Conservation (phyloP, 1,140 invertebrate genomes). For the Scaptomyza hsui region DNA sequence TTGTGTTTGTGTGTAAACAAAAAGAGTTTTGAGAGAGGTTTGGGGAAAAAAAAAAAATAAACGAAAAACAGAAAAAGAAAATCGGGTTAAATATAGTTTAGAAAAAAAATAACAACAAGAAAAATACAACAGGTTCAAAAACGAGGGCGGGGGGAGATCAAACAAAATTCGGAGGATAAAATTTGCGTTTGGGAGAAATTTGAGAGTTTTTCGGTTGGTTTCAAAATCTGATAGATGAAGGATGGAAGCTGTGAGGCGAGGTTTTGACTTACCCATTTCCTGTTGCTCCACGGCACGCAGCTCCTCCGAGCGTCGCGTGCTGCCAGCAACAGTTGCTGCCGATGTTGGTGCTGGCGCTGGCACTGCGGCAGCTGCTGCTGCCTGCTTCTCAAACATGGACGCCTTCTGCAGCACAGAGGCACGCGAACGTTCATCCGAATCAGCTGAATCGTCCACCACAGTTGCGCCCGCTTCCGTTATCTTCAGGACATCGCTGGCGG, state of each 20-base stretch:
- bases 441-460: slow-evolving; percentile 29
- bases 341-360: slow-evolving; percentile 24
- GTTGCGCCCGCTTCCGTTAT: slow-evolving; percentile 62
- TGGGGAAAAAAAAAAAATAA: slow-evolving; percentile 59
- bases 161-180: slow-evolving; percentile 11
- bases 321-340: slow-evolving; percentile 1
- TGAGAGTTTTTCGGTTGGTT: not conserved
- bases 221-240: not conserved
- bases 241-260: not conserved
- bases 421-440: slow-evolving; percentile 72
- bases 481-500: slow-evolving; percentile 65
- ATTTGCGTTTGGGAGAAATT: not conserved
- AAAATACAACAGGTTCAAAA: not conserved
- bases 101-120: slow-evolving; percentile 18
- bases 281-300: slow-evolving; percentile 61
- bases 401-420: slow-evolving; percentile 82
- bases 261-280: slow-evolving; percentile 76
- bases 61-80: slow-evolving; percentile 44
- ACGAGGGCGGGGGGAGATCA: slow-evolving; percentile 10
- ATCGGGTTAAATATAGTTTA: slow-evolving; percentile 50
- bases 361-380: slow-evolving; percentile 54
- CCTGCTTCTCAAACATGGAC: slow-evolving; percentile 83
- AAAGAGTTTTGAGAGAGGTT: slow-evolving; percentile 46
- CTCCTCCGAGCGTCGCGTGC: slow-evolving; percentile 43
- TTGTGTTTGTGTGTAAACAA: slow-evolving; percentile 42